Evolutionary conservation across 2,797 vertebrate species (phyloP).

Genomic region (Garrulus glandarius): DNA sequence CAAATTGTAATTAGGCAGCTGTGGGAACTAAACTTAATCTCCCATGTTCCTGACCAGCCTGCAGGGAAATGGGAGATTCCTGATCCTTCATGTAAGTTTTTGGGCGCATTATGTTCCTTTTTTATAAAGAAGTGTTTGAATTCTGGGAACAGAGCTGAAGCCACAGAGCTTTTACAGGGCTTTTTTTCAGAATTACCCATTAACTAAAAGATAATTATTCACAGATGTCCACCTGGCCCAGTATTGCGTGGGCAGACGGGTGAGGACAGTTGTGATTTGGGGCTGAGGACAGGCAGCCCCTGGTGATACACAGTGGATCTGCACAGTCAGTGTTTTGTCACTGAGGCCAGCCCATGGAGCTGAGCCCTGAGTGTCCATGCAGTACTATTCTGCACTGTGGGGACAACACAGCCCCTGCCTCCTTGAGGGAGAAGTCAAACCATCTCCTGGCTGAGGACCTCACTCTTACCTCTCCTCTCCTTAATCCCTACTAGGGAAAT

Average conservation of each 20-base stretch:
- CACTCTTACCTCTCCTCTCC: neutral
- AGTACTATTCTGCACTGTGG: neutral
- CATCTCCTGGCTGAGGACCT: neutral
- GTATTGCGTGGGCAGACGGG: accelerated
- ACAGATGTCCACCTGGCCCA: neutral
- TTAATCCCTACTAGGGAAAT: neutral
- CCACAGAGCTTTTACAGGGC: neutral
- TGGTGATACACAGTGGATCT: neutral
- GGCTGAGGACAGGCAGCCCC: neutral
- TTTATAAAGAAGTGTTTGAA: neutral
- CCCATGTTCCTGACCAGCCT: neutral
- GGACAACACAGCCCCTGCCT: neutral
- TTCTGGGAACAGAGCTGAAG: neutral
- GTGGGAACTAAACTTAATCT: neutral
- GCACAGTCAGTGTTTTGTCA: neutral
- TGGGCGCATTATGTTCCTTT: neutral
- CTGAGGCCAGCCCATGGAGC: neutral
- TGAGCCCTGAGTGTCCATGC: neutral
- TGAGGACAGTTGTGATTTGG: neutral
- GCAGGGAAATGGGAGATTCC: neutral
- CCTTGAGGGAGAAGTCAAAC: accelerated
- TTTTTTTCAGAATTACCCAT: neutral
- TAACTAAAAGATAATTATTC: neutral
- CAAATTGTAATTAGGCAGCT: neutral
- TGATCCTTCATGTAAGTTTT: neutral